Conservation (phyloP, 2,113 vertebrate genomes). For the Anhinga rufa region DNA sequence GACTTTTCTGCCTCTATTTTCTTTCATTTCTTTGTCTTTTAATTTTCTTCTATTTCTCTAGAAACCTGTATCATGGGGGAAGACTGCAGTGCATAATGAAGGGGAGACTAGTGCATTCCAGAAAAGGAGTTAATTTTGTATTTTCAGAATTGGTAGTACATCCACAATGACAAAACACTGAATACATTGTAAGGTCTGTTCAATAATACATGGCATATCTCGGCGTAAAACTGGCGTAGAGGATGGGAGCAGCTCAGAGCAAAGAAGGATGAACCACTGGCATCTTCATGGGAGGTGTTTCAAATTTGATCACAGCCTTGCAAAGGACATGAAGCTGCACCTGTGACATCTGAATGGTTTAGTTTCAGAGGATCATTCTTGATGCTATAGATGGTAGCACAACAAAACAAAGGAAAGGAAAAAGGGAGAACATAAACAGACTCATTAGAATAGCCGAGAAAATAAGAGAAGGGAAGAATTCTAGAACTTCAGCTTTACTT, state of each 20-base stretch:
- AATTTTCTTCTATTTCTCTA: background rate
- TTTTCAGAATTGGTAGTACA: background rate
- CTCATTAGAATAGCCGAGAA: background rate
- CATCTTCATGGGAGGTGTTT: background rate
- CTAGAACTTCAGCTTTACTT: accelerated
- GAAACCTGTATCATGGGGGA: background rate
- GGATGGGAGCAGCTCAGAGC: background rate
- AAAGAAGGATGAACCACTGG: background rate
- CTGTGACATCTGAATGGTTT: background rate
- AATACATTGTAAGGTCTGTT: background rate
- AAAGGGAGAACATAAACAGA: background rate
- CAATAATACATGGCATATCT: background rate
- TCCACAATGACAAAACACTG: background rate
- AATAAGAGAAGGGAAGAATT: background rate
- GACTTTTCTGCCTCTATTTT: background rate
- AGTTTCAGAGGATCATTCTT: background rate
- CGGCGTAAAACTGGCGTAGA: background rate
- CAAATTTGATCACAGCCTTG: accelerated
- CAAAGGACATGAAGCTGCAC: background rate
- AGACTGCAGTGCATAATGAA: background rate
- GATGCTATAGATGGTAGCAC: background rate
- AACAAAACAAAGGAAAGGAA: background rate
- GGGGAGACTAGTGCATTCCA: background rate
- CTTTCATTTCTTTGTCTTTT: background rate
- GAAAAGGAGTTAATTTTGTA: background rate